Conservation (phyloP, 2,888 invertebrate genomes). For the Chrysotoxum bicinctum region DNA sequence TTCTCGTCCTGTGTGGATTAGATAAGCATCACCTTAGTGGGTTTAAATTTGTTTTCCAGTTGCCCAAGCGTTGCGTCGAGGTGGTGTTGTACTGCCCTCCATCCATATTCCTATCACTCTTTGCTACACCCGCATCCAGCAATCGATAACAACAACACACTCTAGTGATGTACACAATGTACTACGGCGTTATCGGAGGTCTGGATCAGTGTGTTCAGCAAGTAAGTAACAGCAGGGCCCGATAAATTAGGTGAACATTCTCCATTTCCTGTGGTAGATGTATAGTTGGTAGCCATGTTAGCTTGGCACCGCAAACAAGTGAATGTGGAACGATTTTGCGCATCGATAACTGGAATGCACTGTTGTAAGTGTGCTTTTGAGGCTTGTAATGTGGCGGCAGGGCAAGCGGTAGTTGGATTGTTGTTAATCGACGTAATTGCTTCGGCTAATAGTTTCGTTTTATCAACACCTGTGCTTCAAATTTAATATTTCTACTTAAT, state of each 20-base stretch:
- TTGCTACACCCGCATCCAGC: slow-evolving; percentile 12
- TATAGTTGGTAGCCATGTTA: slow-evolving; percentile 8
- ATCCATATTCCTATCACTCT: background rate
- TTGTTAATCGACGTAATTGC: slow-evolving; percentile 63
- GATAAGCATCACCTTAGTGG: slow-evolving; percentile 49
- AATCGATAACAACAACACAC: slow-evolving; percentile 33
- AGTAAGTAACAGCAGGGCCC: slow-evolving; percentile 39
- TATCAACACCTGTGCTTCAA: slow-evolving; percentile 58
- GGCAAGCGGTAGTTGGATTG: slow-evolving; percentile 19
- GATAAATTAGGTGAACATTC: slow-evolving; percentile 63
- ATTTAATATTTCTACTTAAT: slow-evolving; percentile 17
- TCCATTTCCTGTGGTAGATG: slow-evolving; percentile 4
- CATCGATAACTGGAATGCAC: slow-evolving; percentile 33
- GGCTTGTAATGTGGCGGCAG: slow-evolving; percentile 49
- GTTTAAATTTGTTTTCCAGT: slow-evolving; percentile 43
- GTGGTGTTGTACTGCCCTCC: slow-evolving; percentile 27
- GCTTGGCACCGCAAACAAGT: slow-evolving; percentile 34
- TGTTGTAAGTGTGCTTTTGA: slow-evolving; percentile 34
- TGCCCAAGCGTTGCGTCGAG: slow-evolving; percentile 30
- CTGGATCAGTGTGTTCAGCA: slow-evolving; percentile 32
- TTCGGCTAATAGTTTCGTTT: slow-evolving; percentile 35
- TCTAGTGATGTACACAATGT: slow-evolving; percentile 8
- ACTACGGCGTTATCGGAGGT: slow-evolving; percentile 12
- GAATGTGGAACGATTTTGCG: slow-evolving; percentile 58
- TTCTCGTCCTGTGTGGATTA: slow-evolving; percentile 39